Base-by-base conservation (phyloP, 1,140 invertebrate species). In the Dendrolimus punctatus region DNA sequence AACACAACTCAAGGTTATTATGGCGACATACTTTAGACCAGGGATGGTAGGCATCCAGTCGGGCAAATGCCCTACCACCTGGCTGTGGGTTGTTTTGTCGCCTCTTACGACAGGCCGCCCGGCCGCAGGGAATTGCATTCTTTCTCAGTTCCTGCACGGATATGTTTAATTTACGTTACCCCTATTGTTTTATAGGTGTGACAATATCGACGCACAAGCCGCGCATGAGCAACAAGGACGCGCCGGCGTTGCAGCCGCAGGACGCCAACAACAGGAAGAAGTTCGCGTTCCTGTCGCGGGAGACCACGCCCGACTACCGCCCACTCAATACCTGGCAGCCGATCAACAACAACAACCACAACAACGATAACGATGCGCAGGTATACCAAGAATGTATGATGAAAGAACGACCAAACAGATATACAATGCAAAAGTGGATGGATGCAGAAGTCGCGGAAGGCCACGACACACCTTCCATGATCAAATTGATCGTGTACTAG, bases 251-350 rank as follows among this genome's bases (percentile, higher is more conserved):
- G 64, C 79, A 84, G 62, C 72, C 87, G 8, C 89, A 91, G 23
- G 92, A 93, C 68, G 88, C 92, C 6, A 95, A 95, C 81, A 95
- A 93, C 67, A 91, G 93, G 62, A 93, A 92, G 84, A 96, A 96
- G 85, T 95, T 95, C 80, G 93, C 93, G 3, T 96, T 96, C 80
- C 88, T 96, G 2, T 92, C 93, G 23, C 91, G 92, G 4, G 93
- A 94, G 87, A 95, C 94, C 8, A 91, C 93, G 51, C 93, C 94
- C 40, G 94, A 96, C 86, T 96, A 96, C 81, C 88, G 95, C 61
- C 91, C 94, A 5, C 87, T 93, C 5, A 88, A 52, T 63, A 78
- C 76, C 8, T 80, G 78, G 71, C 71, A 73, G 38, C 60, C 58
- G 57, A 57, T 52, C 41, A 57, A 51, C 40, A 55, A 72, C 38